Evolutionary conservation across 2,888 invertebrate genomes (phyloP), one percentile per base, ranked within the genome.

Genomic region (Brenthis ino): DNA sequence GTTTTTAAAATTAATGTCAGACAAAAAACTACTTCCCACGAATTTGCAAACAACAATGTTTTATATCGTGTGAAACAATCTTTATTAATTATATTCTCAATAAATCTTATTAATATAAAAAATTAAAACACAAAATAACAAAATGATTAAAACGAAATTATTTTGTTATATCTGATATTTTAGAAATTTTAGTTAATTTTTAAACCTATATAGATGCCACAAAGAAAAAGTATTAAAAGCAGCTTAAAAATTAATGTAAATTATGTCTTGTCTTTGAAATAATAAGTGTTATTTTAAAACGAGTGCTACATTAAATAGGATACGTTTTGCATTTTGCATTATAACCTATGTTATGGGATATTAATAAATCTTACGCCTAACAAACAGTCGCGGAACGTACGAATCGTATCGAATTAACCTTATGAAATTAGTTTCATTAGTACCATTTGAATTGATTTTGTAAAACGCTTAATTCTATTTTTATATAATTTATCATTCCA

Each of bases 311-410:
- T 63, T 50, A 60, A 50, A 60, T 50, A 60, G 60, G 60, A 63
- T 63, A 63, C 63, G 63, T 24, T 63, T 63, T 20, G 53, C 51
- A 63, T 63, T 53, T 51, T 16, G 53, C 13, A 53, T 61, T 61
- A 63, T 16, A 20, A 20, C 63, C 63, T 53, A 63, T 20, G 16
- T 16, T 33, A 61, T 61, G 5, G 33, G 61, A 12, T 61, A 51
- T 51, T 51, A 51, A 51, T 33, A 63, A 51, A 53, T 24, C 47
- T 58, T 14, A 47, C 53, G n/a, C 8, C 47, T 43, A 14, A 6
- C 43, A 54, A 54, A 63, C 37, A 54, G 37, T 63, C 53, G 11
- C 33, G 12, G 28, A 37, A 33, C 20, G 13, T 6, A 28, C 11
- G 28, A 47, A 13, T 14, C 16, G 14, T 16, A 53, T 51, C n/a